Base-by-base conservation (phyloP, 1,140 invertebrate species). In the Cydia amplana region DNA sequence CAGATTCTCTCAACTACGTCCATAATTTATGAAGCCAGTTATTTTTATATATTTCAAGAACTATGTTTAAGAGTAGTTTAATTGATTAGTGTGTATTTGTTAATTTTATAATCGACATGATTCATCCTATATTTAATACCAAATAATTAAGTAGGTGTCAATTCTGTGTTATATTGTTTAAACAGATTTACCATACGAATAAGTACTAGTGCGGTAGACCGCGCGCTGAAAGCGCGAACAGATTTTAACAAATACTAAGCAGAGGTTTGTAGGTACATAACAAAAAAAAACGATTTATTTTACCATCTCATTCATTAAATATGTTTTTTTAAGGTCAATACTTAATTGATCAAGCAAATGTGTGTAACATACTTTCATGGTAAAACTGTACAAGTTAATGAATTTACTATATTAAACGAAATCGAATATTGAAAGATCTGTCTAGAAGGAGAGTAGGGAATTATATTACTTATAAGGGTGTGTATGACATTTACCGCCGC, bases 381-480 rank as follows among this genome's bases (percentile, higher is more conserved):
- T 40, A 70, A 70, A 67, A n/a, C 65, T 70, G 32, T 36, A 70
- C 65, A 70, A 70, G n/a, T 70, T 5, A 40, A 18, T 70, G 16
- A 36, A 70, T 32, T 70, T 70, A 36, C 16, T 70, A n/a, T 36
- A 70, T 60, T 40, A 40, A 36, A 40, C 65, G 65, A 43, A 36
- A 70, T 70, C 65, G 65, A 70, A 70, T 70, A 70, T 36, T 70
- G n/a, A 43, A 65, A 70, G 65, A 70, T 70, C 65, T 70, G n/a
- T 36, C 43, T 10, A n/a, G 9, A 36, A n/a, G 65, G 65, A 64
- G 64, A 70, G 65, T n/a, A 51, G 49, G 46, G 49, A 51, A 12
- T 18, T n/a, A 28, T n/a, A n/a, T 67, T 40, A 36, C 32, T 70
- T 40, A 36, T 70, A 70, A 70, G 65, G 65, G n/a, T 60, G 55